Evolutionary conservation across 2,113 vertebrate genomes (phyloP), one percentile per base, ranked within the genome.

Genomic region (Grallaria varia): DNA sequence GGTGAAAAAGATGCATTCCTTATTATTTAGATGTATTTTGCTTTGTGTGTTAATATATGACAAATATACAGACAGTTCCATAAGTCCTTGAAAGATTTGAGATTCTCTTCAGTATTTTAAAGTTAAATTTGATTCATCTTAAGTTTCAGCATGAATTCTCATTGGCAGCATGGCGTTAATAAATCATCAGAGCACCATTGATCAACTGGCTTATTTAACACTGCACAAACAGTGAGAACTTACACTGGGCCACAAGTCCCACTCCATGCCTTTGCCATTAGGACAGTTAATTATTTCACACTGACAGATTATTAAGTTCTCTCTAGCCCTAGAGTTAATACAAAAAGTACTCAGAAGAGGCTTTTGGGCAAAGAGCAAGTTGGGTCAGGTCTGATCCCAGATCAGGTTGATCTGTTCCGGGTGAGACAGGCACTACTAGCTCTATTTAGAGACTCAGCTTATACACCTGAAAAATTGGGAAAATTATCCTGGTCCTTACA

Each of bases 121-220:
- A 93, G 87, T 83, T 66, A 82, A 78, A 10, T 73, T 83, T 76
- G 72, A 90, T 63, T 50, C 40, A 74, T 74, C 68, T 67, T 86
- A 84, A 84, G n/a, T 77, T 96, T 86, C 88, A 90, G 60, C n/a
- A 33, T 42, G 58, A 79, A 62, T 88, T 90, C 85, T 94, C 40
- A 60, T 88, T 93, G 84, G 84, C 79, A 88, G 42, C 19, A 23
- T 15, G 55, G 58, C 3, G 22, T 95, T 94, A 96, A 90, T 93
- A 95, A 97, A 93, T 94, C 82, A 94, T 90, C 82, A 93, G 68
- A 96, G 82, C 40, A 45, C 47, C 87, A 92, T 63, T 88, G 87
- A 95, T 91, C 68, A 71, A 55, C 55, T 86, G 83, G 64, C 59
- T 92, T 90, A 85, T 85, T 94, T 92, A 93, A 86, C 59, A 75